Conservation (phyloP, 2,113 vertebrate species). For the Nothoprocta perdicaria region DNA sequence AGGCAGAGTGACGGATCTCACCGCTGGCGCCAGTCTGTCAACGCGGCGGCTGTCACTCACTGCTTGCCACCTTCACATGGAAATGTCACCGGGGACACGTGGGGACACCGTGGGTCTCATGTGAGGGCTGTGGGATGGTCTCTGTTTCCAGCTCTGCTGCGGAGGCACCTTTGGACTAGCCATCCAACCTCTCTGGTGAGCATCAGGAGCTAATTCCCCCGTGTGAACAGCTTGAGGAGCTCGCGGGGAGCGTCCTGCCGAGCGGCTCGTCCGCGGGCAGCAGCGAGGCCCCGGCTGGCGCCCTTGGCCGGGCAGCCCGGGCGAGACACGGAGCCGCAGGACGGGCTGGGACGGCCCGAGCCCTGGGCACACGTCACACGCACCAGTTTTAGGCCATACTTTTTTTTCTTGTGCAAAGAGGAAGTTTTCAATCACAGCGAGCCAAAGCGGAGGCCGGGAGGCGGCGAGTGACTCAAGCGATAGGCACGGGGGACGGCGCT, state of each 20-base stretch:
- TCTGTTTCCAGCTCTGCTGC: conserved; percentile 39
- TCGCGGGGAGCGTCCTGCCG: not conserved
- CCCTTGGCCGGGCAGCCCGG: not conserved
- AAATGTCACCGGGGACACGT: conserved; percentile 18
- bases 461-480: conserved; percentile 41
- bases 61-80: conserved; percentile 7
- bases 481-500: conserved; percentile 28
- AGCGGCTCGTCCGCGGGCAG: not conserved
- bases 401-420: conserved; percentile 45
- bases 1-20: conserved; percentile 57
- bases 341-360: conserved; percentile 17
- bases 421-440: conserved; percentile 60
- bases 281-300: not conserved
- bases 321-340: not conserved
- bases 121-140: conserved; percentile 12
- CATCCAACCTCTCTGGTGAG: conserved; percentile 21
- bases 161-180: not conserved
- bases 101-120: conserved; percentile 41
- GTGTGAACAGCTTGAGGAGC: conserved; percentile 19
- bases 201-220: conserved; percentile 13
- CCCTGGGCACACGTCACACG: not conserved
- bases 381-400: conserved; percentile 16
- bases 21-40: conserved; percentile 55
- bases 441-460: not conserved
- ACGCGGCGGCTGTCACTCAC: conserved; percentile 54